Evolutionary conservation across 2,888 invertebrate species (phyloP).

Genomic region (Cryptosula pallasiana): DNA sequence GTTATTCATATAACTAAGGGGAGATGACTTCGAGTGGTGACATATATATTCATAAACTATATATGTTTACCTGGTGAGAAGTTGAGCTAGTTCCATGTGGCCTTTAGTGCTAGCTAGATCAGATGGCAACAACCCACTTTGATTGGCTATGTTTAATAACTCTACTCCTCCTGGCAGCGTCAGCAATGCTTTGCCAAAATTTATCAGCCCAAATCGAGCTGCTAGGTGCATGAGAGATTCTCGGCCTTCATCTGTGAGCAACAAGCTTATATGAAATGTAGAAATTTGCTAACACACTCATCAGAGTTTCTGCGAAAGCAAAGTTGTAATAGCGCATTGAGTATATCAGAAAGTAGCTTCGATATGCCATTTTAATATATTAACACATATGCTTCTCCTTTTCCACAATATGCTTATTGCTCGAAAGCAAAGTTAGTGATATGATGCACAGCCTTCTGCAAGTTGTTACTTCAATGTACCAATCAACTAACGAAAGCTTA

Average conservation of each 20-base stretch:
- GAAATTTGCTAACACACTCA: too few species aligned
- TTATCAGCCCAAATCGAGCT: not conserved
- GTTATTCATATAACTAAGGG: not conserved
- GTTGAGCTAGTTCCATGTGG: not conserved
- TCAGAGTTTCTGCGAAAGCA: too few species aligned
- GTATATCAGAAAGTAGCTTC: too few species aligned
- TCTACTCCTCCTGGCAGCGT: not conserved
- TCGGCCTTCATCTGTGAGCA: not conserved
- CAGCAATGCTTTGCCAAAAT: not conserved
- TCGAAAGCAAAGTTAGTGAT: too few species aligned
- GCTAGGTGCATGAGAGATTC: not conserved
- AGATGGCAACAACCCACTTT: not conserved
- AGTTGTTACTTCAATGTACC: too few species aligned
- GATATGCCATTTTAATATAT: too few species aligned
- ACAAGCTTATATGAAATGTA: too few species aligned
- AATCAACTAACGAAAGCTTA: too few species aligned
- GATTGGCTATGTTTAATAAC: not conserved
- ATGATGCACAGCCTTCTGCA: too few species aligned
- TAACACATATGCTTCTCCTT: too few species aligned
- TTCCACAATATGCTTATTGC: too few species aligned
- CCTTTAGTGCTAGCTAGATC: not conserved
- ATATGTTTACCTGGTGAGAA: not conserved
- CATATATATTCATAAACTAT: not conserved
- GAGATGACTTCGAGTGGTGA: not conserved
- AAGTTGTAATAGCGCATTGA: too few species aligned